Base-by-base conservation (phyloP, 1,140 invertebrate species). In the Homarus americanus region DNA sequence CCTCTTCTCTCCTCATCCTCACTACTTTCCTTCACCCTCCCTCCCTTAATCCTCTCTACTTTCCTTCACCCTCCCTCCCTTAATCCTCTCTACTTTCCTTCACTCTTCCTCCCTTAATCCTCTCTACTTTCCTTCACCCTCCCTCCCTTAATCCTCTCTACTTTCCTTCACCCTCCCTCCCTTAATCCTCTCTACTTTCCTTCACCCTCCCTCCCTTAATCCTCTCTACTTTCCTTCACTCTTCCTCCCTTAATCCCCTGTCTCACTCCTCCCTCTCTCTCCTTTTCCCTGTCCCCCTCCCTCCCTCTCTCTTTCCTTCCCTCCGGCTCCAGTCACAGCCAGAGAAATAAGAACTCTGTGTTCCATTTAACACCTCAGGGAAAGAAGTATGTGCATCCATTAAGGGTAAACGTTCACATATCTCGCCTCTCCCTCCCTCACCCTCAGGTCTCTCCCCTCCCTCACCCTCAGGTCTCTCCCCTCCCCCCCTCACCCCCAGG, bases 361-460 rank as follows among this genome's bases (percentile, higher is more conserved):
- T 69, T 69, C 63, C 63, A 69, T 69, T 69, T 69, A 69, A 69
- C 63, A 69, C n/a, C 63, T 69, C 63, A 0, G n/a, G n/a, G n/a
- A 69, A 32, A 69, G 63, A 69, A 69, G 63, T 69, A 69, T 69
- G 63, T 69, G 63, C 9, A 28, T 24, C 63, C 63, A 32, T 69
- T 69, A 69, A 34, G 63, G 24, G 63, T 69, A 69, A 69, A 69
- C 32, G 63, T 69, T 69, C 63, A 69, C 63, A 69, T 69, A 69
- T 69, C n/a, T 69, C 63, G 63, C n/a, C 44, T 49, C 44, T 15
- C 44, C 12, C n/a, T n/a, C n/a, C n/a, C n/a, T n/a, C n/a, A n/a
- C n/a, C n/a, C n/a, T n/a, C n/a, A n/a, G n/a, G n/a, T n/a, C n/a
- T n/a, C n/a, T n/a, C n/a, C n/a, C n/a, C n/a, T n/a, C n/a, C n/a